Conservation (phyloP, 1,140 invertebrate species). For the Galleria mellonella region DNA sequence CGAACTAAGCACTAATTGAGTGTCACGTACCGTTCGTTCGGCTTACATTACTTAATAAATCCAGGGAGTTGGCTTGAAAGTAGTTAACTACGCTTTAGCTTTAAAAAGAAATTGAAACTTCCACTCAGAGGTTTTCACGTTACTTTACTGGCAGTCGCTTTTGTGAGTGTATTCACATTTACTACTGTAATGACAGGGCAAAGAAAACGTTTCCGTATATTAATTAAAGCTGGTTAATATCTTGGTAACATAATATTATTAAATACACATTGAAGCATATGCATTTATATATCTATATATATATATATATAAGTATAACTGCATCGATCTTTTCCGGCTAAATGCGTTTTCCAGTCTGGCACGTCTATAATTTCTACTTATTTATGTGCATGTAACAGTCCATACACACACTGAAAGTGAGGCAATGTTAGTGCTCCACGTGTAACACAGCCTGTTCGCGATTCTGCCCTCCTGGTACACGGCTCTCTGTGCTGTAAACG, state of each 20-base stretch:
- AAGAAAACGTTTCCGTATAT: conserved; percentile 13
- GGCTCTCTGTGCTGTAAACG: conserved; percentile 61
- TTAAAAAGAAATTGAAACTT: conserved; percentile 55
- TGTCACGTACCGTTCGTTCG: conserved; percentile 50
- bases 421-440: conserved; percentile 55
- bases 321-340: conserved; percentile 64
- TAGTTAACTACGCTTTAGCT: conserved; percentile 58
- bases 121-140: conserved; percentile 51
- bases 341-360: conserved; percentile 64
- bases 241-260: no score
- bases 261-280: no score
- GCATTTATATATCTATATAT: background rate
- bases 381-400: conserved; percentile 16
- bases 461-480: conserved; percentile 53
- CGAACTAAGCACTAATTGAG: conserved; percentile 63
- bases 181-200: conserved; percentile 22
- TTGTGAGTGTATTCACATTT: conserved; percentile 25
- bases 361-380: conserved; percentile 38
- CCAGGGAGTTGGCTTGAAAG: conserved; percentile 49
- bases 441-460: conserved; percentile 46
- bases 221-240: conserved; percentile 1
- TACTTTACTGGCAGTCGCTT: conserved; percentile 35
- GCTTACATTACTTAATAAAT: conserved; percentile 65
- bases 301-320: conserved; percentile 5
- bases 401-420: conserved; percentile 10